Conservation (phyloP, 2,797 vertebrate species). For the Brachymystax lenok region DNA sequence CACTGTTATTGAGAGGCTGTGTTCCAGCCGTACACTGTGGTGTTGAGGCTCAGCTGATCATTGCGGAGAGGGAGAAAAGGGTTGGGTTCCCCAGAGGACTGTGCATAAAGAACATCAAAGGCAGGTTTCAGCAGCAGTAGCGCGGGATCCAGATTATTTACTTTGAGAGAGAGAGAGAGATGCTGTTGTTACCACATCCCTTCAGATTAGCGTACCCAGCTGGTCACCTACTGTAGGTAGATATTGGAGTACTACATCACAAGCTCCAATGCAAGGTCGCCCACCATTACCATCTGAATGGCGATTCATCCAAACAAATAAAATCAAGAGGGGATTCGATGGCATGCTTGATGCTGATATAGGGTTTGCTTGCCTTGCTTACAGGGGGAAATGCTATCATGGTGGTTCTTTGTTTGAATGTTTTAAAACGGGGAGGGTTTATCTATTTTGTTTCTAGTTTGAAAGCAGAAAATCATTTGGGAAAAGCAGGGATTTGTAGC, state of each 20-base stretch:
- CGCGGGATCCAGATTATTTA: not conserved
- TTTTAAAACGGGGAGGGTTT: not conserved
- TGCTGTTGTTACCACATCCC: not conserved
- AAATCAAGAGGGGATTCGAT: not conserved
- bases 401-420: constrained; percentile 11
- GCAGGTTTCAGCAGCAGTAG: not conserved
- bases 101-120: constrained; percentile 9
- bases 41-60: not conserved
- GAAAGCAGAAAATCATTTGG: constrained; percentile 1
- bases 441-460: not conserved
- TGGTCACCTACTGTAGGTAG: not conserved
- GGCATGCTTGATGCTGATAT: constrained; percentile 6
- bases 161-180: not conserved
- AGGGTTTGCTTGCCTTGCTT: not conserved
- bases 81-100: constrained; percentile 1
- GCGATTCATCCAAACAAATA: not conserved
- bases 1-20: not conserved
- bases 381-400: not conserved
- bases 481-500: not conserved
- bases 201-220: not conserved
- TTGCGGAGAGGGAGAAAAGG: not conserved
- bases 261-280: not conserved
- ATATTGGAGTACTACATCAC: constrained; percentile 12
- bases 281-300: not conserved
- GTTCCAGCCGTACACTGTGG: not conserved